Evolutionary conservation across 1,140 invertebrate species (phyloP), one percentile per base, ranked within the genome.

Genomic region (Achatina immaculata): DNA sequence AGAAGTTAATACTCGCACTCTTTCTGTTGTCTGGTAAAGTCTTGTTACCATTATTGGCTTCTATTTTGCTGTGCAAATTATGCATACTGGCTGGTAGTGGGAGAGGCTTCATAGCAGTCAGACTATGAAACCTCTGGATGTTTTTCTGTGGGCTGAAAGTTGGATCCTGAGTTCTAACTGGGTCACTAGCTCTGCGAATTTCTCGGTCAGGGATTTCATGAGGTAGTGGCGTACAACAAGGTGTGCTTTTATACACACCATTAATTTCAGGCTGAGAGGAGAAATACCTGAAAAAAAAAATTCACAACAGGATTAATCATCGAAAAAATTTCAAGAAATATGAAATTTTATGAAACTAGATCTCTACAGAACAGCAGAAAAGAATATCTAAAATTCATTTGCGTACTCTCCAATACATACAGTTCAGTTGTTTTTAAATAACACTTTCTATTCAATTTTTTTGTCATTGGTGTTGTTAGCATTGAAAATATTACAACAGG

Each of bases 151-250:
- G 86, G 42, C 81, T 83, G 71, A 86, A 88, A 78, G 88, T 88
- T 2, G 90, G 87, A 69, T 91, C 91, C 36, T 91, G 68, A 2
- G 93, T 92, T 68, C 93, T 90, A 40, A 94, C 94, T 0, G 94
- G 94, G 87, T 95, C 94, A 4, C 94, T 95, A 88, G 94, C 94
- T 85, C 94, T 90, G 83, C 94, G 89, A 24, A 88, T 82, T 48
- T 91, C 88, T 31, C 87, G 81, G 71, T 89, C 90, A 14, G 89
- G 88, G 4, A 90, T 85, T 65, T 91, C 90, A 81, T 91, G 87
- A 14, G 90, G 89, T 62, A 90, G 84, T 6, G 90, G 89, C 31
- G 89, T 90, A 36, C 85, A 80, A 75, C 82, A 88, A 1, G 89
- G 87, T 6, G 89, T 88, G 81, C 87, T 85, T 19, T 88, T 87